These are phyloP conservation scores for Paguma larvata DNA, from an alignment of 2,797 vertebrate genomes.

Conservation along the genomic window DNA sequence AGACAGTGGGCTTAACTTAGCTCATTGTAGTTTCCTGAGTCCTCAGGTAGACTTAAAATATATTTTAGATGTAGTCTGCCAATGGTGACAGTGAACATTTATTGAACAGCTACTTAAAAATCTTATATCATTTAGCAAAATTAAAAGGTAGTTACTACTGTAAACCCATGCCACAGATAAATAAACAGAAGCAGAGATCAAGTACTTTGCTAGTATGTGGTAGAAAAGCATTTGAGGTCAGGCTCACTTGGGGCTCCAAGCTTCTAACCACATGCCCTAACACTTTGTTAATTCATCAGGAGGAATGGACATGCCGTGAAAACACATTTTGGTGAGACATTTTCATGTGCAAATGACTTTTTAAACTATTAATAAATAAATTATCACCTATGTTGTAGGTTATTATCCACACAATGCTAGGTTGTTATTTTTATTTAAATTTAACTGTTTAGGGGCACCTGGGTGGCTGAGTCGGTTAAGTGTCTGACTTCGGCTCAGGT, in stretches of 20 bases:
- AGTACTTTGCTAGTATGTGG: not conserved
- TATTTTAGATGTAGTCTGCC: not conserved
- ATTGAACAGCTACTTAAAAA: not conserved
- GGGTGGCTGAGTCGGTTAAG: no score
- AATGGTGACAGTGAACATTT: not conserved
- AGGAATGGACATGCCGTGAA: not conserved
- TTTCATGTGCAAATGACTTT: not conserved
- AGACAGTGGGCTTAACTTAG: not conserved
- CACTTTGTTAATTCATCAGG: not conserved
- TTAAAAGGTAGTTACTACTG: not conserved
- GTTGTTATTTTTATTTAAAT: not conserved
- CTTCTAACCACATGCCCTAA: not conserved
- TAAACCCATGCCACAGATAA: not conserved
- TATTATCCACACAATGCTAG: not conserved
- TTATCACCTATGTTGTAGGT: not conserved
- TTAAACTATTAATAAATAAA: not conserved
- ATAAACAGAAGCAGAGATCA: not conserved
- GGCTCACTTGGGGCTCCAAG: fast-evolving
- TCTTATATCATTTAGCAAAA: not conserved
- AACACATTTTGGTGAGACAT: not conserved
- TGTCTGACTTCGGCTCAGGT: no score
- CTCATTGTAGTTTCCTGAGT: not conserved
- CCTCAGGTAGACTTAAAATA: not conserved
- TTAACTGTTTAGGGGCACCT: not conserved
- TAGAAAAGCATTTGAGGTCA: not conserved